phyloP scores from a whole-genome alignment of 1,140 invertebrate species.

The Arctopsyche grandis region DNA sequence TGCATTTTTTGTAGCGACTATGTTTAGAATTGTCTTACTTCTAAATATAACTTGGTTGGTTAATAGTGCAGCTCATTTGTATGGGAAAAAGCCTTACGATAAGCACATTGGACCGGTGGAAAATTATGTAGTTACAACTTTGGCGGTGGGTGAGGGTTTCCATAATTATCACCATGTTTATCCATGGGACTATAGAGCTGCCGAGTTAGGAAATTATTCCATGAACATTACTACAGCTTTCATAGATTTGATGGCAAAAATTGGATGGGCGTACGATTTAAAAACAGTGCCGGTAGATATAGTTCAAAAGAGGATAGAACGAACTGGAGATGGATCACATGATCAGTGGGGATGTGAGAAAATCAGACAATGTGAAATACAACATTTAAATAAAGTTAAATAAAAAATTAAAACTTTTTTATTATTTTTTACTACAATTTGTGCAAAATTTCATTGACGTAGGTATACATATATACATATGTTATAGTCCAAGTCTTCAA shows the following conservation, averaged over 20 bases:
- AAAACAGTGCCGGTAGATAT: slow-evolving; percentile 72
- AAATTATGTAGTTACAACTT: slow-evolving; percentile 75
- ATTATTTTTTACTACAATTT: too few relatives aligned
- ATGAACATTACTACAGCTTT: slow-evolving; percentile 87
- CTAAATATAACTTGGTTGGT: slow-evolving; percentile 78
- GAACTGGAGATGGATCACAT: slow-evolving; percentile 74
- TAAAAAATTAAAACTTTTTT: neutral
- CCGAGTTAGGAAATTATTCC: slow-evolving; percentile 82
- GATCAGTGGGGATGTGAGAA: slow-evolving; percentile 83
- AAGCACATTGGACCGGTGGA: slow-evolving; percentile 77
- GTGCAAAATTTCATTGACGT: too few relatives aligned
- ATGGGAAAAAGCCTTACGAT: slow-evolving; percentile 74
- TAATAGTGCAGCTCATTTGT: slow-evolving; percentile 76
- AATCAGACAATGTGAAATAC: slow-evolving; percentile 77
- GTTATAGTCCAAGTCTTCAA: too few relatives aligned
- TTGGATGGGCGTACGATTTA: slow-evolving; percentile 80
- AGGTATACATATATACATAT: too few relatives aligned
- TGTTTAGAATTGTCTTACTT: slow-evolving; percentile 66
- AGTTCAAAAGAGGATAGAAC: slow-evolving; percentile 67
- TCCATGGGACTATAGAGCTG: slow-evolving; percentile 93
- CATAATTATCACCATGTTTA: slow-evolving; percentile 98
- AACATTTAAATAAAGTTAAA: slow-evolving; percentile 51
- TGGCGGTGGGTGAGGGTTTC: slow-evolving; percentile 87
- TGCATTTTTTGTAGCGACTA: slow-evolving; percentile 82
- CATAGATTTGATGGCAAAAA: slow-evolving; percentile 84